Conservation (phyloP, 2,888 invertebrate species). For the Apamea anceps region DNA sequence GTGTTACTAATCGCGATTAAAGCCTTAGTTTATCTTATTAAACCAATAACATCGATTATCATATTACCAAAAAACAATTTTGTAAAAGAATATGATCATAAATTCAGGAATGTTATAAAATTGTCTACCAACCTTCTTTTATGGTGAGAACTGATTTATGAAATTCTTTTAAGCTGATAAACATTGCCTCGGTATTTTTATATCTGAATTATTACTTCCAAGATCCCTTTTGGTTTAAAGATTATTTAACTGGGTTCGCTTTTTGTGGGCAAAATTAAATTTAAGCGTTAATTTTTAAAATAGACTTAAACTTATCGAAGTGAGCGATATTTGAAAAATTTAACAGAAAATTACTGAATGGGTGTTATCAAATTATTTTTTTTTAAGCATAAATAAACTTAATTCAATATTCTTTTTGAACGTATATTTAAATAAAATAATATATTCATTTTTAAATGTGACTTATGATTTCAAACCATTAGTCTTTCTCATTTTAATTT, state of each 20-base stretch:
- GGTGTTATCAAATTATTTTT: neutral
- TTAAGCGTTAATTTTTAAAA: neutral
- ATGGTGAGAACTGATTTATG: conserved; percentile 63
- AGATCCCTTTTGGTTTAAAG: conserved; percentile 51
- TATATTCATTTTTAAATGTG: neutral
- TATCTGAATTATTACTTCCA: conserved; percentile 63
- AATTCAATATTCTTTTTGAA: neutral
- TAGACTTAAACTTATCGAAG: neutral
- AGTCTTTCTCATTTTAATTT: neutral
- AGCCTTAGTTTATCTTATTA: conserved; percentile 33
- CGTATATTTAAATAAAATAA: neutral
- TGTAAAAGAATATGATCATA: conserved; percentile 62
- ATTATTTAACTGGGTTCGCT: conserved; percentile 46
- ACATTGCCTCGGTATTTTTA: conserved; percentile 64
- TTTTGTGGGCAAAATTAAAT: conserved; percentile 18
- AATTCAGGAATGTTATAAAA: conserved; percentile 46
- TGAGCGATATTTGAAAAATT: neutral
- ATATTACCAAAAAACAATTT: conserved; percentile 57
- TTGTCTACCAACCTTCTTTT: conserved; percentile 41
- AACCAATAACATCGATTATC: conserved; percentile 54
- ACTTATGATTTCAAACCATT: neutral
- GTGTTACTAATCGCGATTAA: neutral
- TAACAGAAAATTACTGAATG: neutral
- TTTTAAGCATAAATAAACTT: neutral
- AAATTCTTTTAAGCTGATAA: conserved; percentile 69